Percentiles rank a stretch among this genome's conserved stretches.
phyloP scores from a whole-genome alignment of 2,113 vertebrate species.

The Thunnus thynnus region DNA sequence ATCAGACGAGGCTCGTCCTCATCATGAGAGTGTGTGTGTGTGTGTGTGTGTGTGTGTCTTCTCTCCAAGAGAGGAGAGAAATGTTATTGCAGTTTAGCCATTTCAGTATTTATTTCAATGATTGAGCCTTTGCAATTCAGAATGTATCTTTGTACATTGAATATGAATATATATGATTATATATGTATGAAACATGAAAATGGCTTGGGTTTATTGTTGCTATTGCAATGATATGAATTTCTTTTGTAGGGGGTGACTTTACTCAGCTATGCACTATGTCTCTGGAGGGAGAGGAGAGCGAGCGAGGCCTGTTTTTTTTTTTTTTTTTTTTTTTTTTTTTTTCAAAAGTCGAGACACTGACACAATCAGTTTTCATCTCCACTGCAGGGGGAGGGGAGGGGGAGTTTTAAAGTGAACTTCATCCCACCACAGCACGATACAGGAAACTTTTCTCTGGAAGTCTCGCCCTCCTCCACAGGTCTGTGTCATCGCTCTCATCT shows the following conservation, averaged over 20 bases:
- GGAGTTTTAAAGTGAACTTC: conserved; percentile 12
- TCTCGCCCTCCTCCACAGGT: conserved; percentile 11
- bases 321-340: not conserved
- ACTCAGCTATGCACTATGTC: conserved; percentile 81
- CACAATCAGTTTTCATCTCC: conserved; percentile 12
- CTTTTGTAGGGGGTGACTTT: conserved; percentile 48
- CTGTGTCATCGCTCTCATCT: conserved; percentile 12
- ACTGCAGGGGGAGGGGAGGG: not conserved
- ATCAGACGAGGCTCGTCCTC: conserved; percentile 52
- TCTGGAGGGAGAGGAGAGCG: conserved; percentile 21
- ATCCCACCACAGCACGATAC: conserved; percentile 2
- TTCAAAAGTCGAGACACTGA: conserved; percentile 10
- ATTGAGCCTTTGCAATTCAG: conserved; percentile 95
- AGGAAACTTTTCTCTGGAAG: not conserved
- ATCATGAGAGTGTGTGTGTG: conserved; percentile 11
- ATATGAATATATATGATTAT: conserved; percentile 84
- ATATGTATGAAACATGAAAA: conserved; percentile 91
- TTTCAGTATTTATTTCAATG: conserved; percentile 99
- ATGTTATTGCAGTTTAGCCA: conserved; percentile 88
- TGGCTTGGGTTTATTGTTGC: conserved; percentile 76
- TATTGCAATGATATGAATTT: conserved; percentile 50
- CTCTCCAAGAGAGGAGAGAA: conserved; percentile 76
- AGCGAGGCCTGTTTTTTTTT: not conserved
- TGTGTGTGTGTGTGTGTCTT: conserved; percentile 60
- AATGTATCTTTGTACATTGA: conserved; percentile 99